phyloP scores from a whole-genome alignment of 2,113 vertebrate genomes.

The Erythrolamprus reginae region DNA sequence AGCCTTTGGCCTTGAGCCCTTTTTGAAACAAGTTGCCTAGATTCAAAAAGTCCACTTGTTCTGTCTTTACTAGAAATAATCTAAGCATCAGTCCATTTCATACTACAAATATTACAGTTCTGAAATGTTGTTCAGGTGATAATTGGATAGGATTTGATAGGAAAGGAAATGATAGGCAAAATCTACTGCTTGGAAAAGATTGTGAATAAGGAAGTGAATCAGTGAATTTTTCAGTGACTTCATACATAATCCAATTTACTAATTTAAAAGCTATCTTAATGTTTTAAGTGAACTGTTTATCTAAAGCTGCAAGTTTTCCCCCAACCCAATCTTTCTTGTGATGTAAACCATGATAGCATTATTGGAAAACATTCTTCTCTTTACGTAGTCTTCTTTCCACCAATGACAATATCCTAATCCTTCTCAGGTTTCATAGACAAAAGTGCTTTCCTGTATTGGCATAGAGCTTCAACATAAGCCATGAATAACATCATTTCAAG shows the following conservation, averaged over 20 bases:
- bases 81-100: slow-evolving; percentile 46
- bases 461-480: not conserved
- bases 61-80: slow-evolving; percentile 42
- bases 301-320: not conserved
- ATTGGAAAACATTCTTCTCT: not conserved
- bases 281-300: slow-evolving; percentile 17
- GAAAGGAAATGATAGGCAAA: not conserved
- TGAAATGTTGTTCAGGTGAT: slow-evolving; percentile 7
- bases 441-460: not conserved
- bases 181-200: not conserved
- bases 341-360: not conserved
- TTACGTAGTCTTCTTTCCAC: not conserved
- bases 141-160: not conserved
- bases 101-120: slow-evolving; percentile 25
- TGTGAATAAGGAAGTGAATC: accelerated
- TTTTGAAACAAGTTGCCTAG: slow-evolving; percentile 55
- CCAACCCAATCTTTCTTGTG: not conserved
- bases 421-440: not conserved
- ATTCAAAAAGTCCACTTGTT: slow-evolving; percentile 47
- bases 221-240: not conserved
- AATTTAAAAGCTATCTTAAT: slow-evolving; percentile 1
- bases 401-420: not conserved
- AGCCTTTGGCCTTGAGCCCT: slow-evolving; percentile 55
- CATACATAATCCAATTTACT: not conserved
- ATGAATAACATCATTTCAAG: not conserved